Base-by-base conservation (phyloP, 2,888 invertebrate genomes). In the Pachliopta kotzebuea region DNA sequence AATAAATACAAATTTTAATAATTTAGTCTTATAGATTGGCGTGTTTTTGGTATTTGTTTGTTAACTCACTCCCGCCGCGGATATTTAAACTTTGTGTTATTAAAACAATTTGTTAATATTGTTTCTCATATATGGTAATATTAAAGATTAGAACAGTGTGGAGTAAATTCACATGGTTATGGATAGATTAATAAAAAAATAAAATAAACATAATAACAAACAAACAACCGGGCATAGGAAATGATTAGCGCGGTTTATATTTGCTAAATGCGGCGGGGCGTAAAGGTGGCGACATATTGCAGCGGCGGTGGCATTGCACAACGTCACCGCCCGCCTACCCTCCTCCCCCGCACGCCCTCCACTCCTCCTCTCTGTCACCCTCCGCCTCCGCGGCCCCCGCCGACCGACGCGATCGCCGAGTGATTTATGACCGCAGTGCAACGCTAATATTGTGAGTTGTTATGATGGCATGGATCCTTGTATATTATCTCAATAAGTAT, bases 271-370 rank as follows among this genome's bases (percentile, higher is more conserved):
- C 76, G 74, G 67, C 76, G 74, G 75, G 71, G 76, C 81, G 77
- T 84, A 83, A 84, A 84, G 82, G 80, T 81, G 81, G 83, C 74
- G 81, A 81, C 80, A 76, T 69, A 68, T 72, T 72, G 71, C 71
- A 67, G 65, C 63, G 74, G 74, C 74, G 70, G 58, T 23, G 42
- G 63, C 74, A 72, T 84, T 84, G 80, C 79, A 74, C 76, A 82
- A 82, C 78, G 71, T 69, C 70, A 68, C 67, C 67, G 70, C 70
- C 74, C 70, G 71, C 74, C 74, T 69, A 70, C 73, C 72, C 70
- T 72, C 74, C 72, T 37, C n/a, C n/a, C 0, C 18, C n/a, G n/a
- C n/a, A n/a, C n/a, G n/a, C n/a, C 45, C 11, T 6, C 45, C 45
- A 14, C 6, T n/a, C 45, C 45, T 4, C 7, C 68, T 70, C 70